Evolutionary conservation across 2,113 vertebrate species (phyloP).

Genomic region (Podilymbus podiceps): DNA sequence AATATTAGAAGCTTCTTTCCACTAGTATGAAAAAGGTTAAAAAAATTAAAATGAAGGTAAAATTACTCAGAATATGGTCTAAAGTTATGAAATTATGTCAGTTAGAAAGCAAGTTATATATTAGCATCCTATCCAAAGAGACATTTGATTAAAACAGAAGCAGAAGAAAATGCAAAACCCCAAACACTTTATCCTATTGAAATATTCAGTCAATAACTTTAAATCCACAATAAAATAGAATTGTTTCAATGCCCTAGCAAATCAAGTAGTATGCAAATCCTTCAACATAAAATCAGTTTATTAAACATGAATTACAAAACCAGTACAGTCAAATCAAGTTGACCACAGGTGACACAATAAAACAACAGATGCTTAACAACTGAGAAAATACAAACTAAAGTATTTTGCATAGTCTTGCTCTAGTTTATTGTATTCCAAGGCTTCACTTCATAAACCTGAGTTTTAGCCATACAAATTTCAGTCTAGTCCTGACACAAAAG

Average conservation of each 20-base stretch:
- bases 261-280: not conserved
- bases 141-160: not conserved
- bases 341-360: not conserved
- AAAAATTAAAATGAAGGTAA: not conserved
- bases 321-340: not conserved
- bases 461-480: not conserved
- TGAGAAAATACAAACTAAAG: not conserved
- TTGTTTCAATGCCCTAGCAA: not conserved
- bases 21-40: not conserved
- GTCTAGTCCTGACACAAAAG: not conserved
- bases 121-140: not conserved
- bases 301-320: not conserved
- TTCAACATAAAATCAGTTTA: not conserved
- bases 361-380: not conserved
- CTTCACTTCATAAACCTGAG: not conserved
- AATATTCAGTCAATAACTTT: not conserved
- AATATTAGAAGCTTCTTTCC: not conserved
- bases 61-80: not conserved
- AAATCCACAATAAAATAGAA: not conserved
- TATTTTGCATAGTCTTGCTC: not conserved
- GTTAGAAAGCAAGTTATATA: not conserved
- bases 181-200: not conserved
- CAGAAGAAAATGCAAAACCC: not conserved
- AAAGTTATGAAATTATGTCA: not conserved
- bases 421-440: not conserved